Base-by-base conservation (phyloP, 2,888 invertebrate genomes). In the Ophioninae sp. region DNA sequence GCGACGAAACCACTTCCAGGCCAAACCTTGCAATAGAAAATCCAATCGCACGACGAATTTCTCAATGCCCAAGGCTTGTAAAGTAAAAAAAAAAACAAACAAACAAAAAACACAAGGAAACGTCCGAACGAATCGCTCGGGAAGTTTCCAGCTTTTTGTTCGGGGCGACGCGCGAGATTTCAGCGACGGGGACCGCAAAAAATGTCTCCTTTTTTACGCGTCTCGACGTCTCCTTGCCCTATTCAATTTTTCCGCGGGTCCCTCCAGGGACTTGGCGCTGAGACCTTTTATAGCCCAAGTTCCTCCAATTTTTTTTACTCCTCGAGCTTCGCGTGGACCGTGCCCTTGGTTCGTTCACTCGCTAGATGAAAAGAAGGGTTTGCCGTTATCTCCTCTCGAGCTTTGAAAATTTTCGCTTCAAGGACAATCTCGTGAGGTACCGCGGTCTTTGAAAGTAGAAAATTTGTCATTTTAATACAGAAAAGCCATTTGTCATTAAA, bases 1-100 rank as follows among this genome's bases (percentile, higher is more conserved):
- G 80, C 57, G 41, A 69, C 76, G 70, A 83, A 80, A 82, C 74
- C 78, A 74, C 84, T 59, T 64, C 56, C 57, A 76, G 79, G 64
- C 68, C 75, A 79, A 79, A 82, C 72, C 50, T 75, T 73, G 75
- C 13, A 39, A 82, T 79, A 64, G 67, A 83, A 83, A 82, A 81
- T 70, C 70, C 61, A 80, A 64, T 59, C 62, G 79, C 80, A 80
- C 79, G 77, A 82, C 85, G 79, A 80, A 85, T 80, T 83, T 83
- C 41, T 64, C 64, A 73, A 77, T 23, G 68, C 59, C 61, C 21
- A 39, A 17, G 23, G 17, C 44, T 77, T 57, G 39, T 59, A 10
- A 50, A 13, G 50, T 6, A 70, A 67, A 73, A 41, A 72, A 65
- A 82, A 82, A 64, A 75, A 83, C 39, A 82, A 75, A 83, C 39